Evolutionary conservation across 2,113 vertebrate genomes (phyloP).

Genomic region (Loxodonta africana): DNA sequence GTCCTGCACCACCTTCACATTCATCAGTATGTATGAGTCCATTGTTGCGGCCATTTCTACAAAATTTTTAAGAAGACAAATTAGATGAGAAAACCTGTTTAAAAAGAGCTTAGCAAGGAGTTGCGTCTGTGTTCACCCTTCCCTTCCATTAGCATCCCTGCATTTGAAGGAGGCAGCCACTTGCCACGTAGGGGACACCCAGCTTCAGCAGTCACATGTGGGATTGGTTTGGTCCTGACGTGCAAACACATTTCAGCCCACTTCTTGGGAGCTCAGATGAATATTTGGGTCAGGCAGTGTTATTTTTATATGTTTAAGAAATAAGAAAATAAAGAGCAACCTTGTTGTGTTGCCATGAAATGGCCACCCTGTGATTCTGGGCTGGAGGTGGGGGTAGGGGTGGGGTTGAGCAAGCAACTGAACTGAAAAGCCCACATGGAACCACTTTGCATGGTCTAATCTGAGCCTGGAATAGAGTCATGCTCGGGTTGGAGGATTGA

Average conservation of each 20-base stretch:
- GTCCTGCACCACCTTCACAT: neutral
- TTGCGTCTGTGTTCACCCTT: neutral
- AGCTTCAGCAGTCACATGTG: conserved; percentile 1
- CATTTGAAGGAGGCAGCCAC: neutral
- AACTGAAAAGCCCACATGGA: conserved; percentile 69
- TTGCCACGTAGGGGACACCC: conserved; percentile 14
- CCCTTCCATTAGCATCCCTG: neutral
- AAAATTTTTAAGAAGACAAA: neutral
- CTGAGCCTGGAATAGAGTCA: conserved; percentile 73
- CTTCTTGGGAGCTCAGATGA: conserved; percentile 54
- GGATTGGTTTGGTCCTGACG: conserved; percentile 43
- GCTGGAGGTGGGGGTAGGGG: neutral
- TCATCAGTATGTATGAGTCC: neutral
- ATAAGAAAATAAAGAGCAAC: conserved; percentile 67
- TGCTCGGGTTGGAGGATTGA: conserved; percentile 66
- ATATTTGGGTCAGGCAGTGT: conserved; percentile 60
- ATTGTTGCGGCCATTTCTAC: neutral
- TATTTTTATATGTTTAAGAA: conserved; percentile 73
- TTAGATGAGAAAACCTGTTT: neutral
- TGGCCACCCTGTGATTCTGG: conserved; percentile 32
- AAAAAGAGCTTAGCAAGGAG: neutral
- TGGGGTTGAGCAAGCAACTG: neutral
- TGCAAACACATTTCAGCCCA: conserved; percentile 39
- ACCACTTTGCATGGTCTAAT: conserved; percentile 81
- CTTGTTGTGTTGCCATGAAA: conserved; percentile 63